These are phyloP conservation scores for Isichthys henryi DNA, from an alignment of 2,113 vertebrate genomes.

Conservation along the genomic window DNA sequence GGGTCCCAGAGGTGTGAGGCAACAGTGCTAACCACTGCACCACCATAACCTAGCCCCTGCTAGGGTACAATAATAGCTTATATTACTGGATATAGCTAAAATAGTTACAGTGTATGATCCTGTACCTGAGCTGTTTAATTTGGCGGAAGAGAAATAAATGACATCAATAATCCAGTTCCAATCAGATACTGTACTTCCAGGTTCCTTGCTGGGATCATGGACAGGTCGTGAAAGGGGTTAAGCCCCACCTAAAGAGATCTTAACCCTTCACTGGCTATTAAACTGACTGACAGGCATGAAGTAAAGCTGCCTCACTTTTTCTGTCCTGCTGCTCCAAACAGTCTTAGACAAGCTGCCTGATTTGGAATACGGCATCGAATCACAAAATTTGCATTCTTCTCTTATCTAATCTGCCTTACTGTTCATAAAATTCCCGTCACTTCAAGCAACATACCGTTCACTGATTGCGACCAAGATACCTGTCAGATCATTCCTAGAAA, in stretches of 20 bases:
- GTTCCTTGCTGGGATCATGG: not conserved
- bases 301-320: not conserved
- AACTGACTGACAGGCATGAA: not conserved
- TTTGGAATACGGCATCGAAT: not conserved
- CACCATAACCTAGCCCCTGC: too few relatives aligned
- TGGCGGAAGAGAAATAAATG: not conserved
- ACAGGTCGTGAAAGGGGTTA: not conserved
- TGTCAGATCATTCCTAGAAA: not conserved
- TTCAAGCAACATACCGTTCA: not conserved
- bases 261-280: not conserved
- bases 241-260: not conserved
- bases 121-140: not conserved
- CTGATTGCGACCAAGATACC: not conserved
- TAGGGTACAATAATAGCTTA: not conserved
- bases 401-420: not conserved
- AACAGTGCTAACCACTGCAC: too few relatives aligned
- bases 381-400: not conserved
- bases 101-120: not conserved
- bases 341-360: not conserved
- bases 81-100: not conserved
- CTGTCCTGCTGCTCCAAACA: not conserved
- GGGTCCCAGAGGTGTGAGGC: too few relatives aligned
- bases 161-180: not conserved
- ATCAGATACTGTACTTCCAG: not conserved
- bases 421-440: not conserved